A percentile compares a stretch with the other conserved stretches of the same genome.
Evolutionary conservation across 1,140 invertebrate species (phyloP).

Genomic region (Triops longicaudatus): DNA sequence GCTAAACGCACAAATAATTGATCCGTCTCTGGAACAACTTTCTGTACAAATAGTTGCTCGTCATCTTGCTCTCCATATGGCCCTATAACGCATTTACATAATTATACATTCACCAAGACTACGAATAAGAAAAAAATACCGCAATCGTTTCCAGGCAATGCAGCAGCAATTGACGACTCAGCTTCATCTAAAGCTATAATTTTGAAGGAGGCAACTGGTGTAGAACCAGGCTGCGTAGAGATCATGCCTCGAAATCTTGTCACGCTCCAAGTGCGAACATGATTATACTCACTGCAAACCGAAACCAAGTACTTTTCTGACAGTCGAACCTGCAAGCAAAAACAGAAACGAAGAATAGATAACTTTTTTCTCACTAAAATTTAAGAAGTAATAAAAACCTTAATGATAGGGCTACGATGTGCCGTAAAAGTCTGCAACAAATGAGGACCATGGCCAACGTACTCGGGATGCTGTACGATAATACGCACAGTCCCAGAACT

Average conservation of each 20-base stretch:
- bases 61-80: slow-evolving; percentile 96
- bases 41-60: slow-evolving; percentile 95
- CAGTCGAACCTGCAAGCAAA: slow-evolving; percentile 63
- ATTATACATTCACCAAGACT: too few species aligned
- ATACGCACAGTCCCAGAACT: slow-evolving; percentile 88
- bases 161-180: slow-evolving; percentile 61
- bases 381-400: slow-evolving; percentile 48
- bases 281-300: slow-evolving; percentile 95
- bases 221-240: slow-evolving; percentile 93
- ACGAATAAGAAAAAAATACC: too few species aligned
- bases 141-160: slow-evolving; percentile 71
- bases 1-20: slow-evolving; percentile 87
- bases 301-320: slow-evolving; percentile 96
- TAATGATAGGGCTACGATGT: slow-evolving; percentile 89
- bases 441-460: slow-evolving; percentile 93
- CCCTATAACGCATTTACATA: slow-evolving; percentile 46
- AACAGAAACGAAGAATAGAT: slow-evolving; percentile 20
- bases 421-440: slow-evolving; percentile 97
- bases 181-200: slow-evolving; percentile 81
- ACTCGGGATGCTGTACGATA: slow-evolving; percentile 97
- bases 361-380: slow-evolving; percentile 22
- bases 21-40: slow-evolving; percentile 92
- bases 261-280: slow-evolving; percentile 92
- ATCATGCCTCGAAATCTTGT: slow-evolving; percentile 85
- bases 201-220: slow-evolving; percentile 92